phyloP scores from a whole-genome alignment of 2,113 vertebrate species.

The Tiliqua scincoides region DNA sequence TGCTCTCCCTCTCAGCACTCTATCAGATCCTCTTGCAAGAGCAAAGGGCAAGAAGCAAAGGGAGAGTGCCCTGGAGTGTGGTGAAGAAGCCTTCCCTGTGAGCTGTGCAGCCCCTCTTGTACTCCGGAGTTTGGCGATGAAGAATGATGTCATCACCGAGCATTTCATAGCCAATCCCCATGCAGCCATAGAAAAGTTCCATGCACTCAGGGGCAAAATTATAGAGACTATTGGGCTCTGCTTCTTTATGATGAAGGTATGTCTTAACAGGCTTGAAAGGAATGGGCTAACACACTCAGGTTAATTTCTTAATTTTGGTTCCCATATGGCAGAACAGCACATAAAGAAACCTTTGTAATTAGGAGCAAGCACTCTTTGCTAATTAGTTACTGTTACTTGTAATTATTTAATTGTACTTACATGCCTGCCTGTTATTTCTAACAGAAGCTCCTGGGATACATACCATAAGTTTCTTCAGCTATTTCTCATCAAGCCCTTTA shows the following conservation, averaged over 20 bases:
- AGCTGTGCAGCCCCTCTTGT: too few species aligned
- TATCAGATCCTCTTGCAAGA: too few species aligned
- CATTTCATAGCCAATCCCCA: too few species aligned
- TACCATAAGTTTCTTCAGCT: background rate
- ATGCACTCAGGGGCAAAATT: too few species aligned
- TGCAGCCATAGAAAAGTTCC: too few species aligned
- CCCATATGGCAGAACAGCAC: constrained; percentile 2
- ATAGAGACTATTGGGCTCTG: too few species aligned
- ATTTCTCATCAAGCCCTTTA: background rate
- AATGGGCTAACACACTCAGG: background rate
- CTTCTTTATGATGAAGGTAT: background rate
- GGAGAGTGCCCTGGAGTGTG: too few species aligned
- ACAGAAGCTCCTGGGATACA: constrained; percentile 8
- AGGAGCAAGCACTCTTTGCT: constrained; percentile 34
- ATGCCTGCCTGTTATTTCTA: background rate
- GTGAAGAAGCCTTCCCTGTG: too few species aligned
- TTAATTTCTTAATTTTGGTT: constrained; percentile 19
- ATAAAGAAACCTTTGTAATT: constrained; percentile 24
- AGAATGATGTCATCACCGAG: too few species aligned
- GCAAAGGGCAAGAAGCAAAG: too few species aligned
- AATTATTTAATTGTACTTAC: constrained; percentile 34
- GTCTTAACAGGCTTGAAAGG: constrained; percentile 14
- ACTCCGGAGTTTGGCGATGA: too few species aligned
- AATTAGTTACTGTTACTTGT: constrained; percentile 42
- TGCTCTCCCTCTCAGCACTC: too few species aligned